A percentile compares a stretch with the other conserved stretches of the same genome.
Evolutionary conservation across 2,113 vertebrate genomes (phyloP).

Genomic region (Entelurus aequoreus): DNA sequence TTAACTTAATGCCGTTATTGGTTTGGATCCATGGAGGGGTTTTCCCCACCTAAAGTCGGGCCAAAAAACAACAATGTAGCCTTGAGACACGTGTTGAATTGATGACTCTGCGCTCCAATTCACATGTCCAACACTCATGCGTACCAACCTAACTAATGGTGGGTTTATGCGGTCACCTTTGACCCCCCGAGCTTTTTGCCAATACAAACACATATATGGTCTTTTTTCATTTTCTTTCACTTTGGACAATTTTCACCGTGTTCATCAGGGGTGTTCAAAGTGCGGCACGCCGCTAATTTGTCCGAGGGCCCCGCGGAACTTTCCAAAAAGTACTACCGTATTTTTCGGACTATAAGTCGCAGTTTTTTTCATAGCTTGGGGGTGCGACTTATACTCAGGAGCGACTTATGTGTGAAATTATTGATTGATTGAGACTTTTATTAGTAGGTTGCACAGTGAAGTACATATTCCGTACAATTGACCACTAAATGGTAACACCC

Average conservation of each 20-base stretch:
- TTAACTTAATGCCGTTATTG: neutral
- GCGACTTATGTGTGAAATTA: too few species aligned
- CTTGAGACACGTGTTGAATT: constrained; percentile 33
- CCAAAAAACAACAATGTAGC: constrained; percentile 22
- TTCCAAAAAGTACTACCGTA: too few species aligned
- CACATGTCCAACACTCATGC: constrained; percentile 38
- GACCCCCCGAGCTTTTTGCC: constrained; percentile 13
- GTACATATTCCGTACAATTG: too few species aligned
- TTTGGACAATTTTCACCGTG: neutral
- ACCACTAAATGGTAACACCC: too few species aligned
- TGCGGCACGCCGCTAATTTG: too few species aligned
- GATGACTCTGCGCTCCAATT: constrained; percentile 36
- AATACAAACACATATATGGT: constrained; percentile 4
- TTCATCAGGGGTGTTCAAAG: neutral
- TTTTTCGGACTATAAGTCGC: too few species aligned
- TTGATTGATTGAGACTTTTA: too few species aligned
- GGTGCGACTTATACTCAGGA: too few species aligned
- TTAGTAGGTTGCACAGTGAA: too few species aligned
- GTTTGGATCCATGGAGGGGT: neutral
- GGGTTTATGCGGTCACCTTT: constrained; percentile 59
- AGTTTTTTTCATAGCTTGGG: too few species aligned
- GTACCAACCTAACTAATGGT: constrained; percentile 52
- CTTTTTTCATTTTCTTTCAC: neutral
- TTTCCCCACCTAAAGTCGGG: neutral
- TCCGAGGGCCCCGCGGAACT: too few species aligned